Evolutionary conservation across 2,113 vertebrate genomes (phyloP).

Genomic region (Lanius ludovicianus): DNA sequence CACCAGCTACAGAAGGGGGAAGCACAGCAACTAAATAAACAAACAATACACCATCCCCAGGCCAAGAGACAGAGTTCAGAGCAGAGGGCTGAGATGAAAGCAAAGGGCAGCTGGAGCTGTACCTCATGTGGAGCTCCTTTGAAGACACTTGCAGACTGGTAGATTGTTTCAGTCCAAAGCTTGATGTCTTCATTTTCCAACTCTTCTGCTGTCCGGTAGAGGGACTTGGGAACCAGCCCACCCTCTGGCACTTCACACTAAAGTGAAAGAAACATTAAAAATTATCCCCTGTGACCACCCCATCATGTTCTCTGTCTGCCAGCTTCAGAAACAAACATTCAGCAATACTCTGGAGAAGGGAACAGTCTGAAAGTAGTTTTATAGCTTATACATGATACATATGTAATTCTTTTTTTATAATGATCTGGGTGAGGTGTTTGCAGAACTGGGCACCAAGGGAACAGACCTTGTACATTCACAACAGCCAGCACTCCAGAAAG

Average conservation of each 20-base stretch:
- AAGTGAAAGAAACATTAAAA: not conserved
- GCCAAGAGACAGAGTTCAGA: not conserved
- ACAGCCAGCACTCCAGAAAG: not conserved
- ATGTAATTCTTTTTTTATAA: not conserved
- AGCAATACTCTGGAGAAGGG: not conserved
- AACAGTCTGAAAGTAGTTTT: not conserved
- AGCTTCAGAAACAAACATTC: not conserved
- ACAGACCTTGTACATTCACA: not conserved
- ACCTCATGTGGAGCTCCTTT: constrained; percentile 96
- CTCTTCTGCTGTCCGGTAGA: constrained; percentile 92
- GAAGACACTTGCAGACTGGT: constrained; percentile 93
- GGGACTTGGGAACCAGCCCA: constrained; percentile 89
- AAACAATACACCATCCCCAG: not conserved
- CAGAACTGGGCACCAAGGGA: not conserved
- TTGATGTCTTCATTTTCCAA: constrained; percentile 89
- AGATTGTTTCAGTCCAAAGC: constrained; percentile 93
- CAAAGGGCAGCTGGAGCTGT: not conserved
- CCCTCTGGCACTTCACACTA: constrained; percentile 95
- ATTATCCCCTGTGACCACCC: not conserved
- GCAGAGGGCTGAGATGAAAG: not conserved
- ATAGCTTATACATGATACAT: not conserved
- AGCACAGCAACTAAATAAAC: not conserved
- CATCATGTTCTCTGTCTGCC: not conserved
- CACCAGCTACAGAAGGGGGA: not conserved
- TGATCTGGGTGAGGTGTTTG: not conserved